phyloP scores from a whole-genome alignment of 2,888 invertebrate species.

The Sisyra nigra region DNA sequence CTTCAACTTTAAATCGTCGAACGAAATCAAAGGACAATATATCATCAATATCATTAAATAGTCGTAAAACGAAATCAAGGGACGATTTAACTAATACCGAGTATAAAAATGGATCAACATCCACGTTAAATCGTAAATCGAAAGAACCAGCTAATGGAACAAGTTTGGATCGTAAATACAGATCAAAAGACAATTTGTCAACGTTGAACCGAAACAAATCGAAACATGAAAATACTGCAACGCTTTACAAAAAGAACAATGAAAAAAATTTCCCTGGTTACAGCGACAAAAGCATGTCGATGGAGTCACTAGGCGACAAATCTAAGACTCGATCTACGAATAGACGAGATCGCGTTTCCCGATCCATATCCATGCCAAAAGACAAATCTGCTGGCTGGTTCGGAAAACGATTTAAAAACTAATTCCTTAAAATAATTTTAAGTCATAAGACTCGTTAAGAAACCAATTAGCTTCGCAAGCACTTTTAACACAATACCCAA shows the following conservation, averaged over 20 bases:
- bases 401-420: constrained; percentile 8
- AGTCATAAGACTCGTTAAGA: too few species aligned
- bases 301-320: constrained; percentile 36
- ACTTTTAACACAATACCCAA: too few species aligned
- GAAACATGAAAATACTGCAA: constrained; percentile 29
- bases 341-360: constrained; percentile 33
- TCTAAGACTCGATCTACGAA: constrained; percentile 17
- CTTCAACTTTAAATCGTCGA: constrained; percentile 28
- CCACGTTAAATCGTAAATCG: constrained; percentile 16
- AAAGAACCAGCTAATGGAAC: background rate
- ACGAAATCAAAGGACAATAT: constrained; percentile 25
- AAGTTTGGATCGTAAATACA: background rate
- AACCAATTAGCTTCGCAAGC: too few species aligned
- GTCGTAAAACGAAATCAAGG: constrained; percentile 18
- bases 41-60: constrained; percentile 14
- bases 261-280: constrained; percentile 18
- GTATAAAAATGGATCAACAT: constrained; percentile 18
- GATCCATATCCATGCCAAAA: constrained; percentile 57
- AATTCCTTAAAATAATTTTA: background rate
- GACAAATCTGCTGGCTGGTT: constrained; percentile 63
- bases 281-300: constrained; percentile 39
- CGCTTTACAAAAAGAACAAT: constrained; percentile 25
- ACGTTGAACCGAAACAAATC: background rate
- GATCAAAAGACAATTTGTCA: background rate
- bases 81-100: constrained; percentile 18